Percentiles rank a stretch among this genome's conserved stretches.
phyloP scores from a whole-genome alignment of 2,888 invertebrate species.

The Drosophila macrothrix region DNA sequence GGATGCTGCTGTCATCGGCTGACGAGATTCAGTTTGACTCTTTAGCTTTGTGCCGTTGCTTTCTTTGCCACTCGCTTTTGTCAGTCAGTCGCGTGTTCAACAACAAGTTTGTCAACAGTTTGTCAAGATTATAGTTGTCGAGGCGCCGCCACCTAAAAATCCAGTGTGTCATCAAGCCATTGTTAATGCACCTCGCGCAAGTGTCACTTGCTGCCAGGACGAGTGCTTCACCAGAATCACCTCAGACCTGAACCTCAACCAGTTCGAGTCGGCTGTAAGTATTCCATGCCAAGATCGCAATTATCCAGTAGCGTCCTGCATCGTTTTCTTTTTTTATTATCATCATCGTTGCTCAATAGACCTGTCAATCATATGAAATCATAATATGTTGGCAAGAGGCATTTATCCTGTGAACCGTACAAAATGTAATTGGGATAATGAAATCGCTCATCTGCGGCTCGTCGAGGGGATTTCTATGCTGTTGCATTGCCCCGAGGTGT shows the following conservation, averaged over 20 bases:
- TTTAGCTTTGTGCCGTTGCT: conserved; percentile 71
- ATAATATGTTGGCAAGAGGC: conserved; percentile 55
- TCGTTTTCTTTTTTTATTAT: conserved; percentile 6
- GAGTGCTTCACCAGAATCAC: not conserved
- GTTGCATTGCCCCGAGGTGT: conserved; percentile 38
- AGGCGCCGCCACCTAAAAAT: conserved; percentile 46
- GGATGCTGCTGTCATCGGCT: conserved; percentile 57
- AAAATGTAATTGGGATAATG: conserved; percentile 67
- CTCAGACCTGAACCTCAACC: not conserved
- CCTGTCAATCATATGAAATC: conserved; percentile 75
- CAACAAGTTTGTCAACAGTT: conserved; percentile 62
- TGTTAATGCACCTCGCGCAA: conserved; percentile 16
- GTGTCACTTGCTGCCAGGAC: conserved; percentile 23
- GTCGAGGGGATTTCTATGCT: conserved; percentile 25
- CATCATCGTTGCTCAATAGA: conserved; percentile 23
- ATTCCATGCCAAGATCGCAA: conserved; percentile 8
- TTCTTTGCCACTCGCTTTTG: conserved; percentile 47
- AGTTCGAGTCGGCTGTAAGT: conserved; percentile 13
- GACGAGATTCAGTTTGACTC: conserved; percentile 80
- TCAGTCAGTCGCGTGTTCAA: conserved; percentile 51
- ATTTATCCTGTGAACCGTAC: conserved; percentile 66
- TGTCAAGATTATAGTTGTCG: conserved; percentile 40
- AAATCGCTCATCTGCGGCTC: conserved; percentile 44
- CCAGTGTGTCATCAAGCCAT: conserved; percentile 19
- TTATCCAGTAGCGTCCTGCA: conserved; percentile 13